Base-by-base conservation (phyloP, 2,888 invertebrate species). In the Malachius bipustulatus region DNA sequence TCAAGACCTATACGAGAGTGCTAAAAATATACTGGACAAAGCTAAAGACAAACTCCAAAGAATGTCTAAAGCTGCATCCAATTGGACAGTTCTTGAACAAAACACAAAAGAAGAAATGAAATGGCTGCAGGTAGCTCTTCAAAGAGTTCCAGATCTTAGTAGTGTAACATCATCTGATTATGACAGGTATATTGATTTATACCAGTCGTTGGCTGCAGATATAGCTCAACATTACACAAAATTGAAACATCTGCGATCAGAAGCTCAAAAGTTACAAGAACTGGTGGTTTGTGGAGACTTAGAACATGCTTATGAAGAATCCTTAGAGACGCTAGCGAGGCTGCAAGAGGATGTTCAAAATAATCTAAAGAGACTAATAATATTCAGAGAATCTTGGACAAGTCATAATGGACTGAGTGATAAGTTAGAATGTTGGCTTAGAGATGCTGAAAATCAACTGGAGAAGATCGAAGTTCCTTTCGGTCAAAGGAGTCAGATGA, bases 51-150 rank as follows among this genome's bases (percentile, higher is more conserved):
- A 83, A 38, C 80, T 84, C 31, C 87, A 87, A 51, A 77, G 82
- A 54, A 79, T 88, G 75, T 82, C 85, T 0, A 64, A 84, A 42
- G 85, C 87, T 1, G 85, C 88, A 6, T 84, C 88, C 0, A 70
- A 82, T 31, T 89, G 88, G 88, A 79, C 79, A 0, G 68, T 79
- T 3, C 61, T 88, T 1, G 81, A 84, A 53, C 81, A 82, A 52
- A 81, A 82, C 1, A 77, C 88, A 68, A 79, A 77, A 43, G 87
- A 85, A 50, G 88, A 88, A 62, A 66, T 73, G 30, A 78, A 80
- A 47, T 88, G 88, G 88, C 61, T 88, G 2, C 77, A 80, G 52
- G 82, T 87, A 2, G 84, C 85, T 13, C 79, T 82, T 52, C 84
- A 87, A 60, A 69, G 87, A 46, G 77, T 87, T 2, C 89, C 88